Base-by-base conservation (phyloP, 2,888 invertebrate species). In the Papilio demoleus region DNA sequence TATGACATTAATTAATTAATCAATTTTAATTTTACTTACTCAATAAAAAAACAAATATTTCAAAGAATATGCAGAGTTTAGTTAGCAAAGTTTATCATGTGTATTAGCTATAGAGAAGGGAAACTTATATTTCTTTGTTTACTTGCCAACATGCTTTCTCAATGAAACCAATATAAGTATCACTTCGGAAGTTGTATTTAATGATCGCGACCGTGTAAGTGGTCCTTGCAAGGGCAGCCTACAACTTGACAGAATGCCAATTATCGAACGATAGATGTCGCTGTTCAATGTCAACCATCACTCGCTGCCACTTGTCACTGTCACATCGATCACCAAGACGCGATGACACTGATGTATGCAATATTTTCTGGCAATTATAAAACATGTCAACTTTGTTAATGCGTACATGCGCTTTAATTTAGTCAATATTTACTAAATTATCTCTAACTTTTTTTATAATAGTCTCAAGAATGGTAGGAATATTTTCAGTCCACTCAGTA, bases 241-340 rank as follows among this genome's bases (percentile, higher is more conserved):
- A 74, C 76, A 74, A 80, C 84, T 90, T 90, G 91, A 85, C 83
- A 77, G 71, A 72, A 72, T 88, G 91, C 91, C 91, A 91, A 88
- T 82, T 87, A 87, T 87, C 85, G 86, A 87, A 80, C 84, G 75
- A 73, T 76, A 72, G 76, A 82, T 82, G 81, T 81, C 79, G 79
- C 70, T 75, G 77, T 79, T 82, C 90, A 91, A 88, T 88, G 90
- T 90, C 90, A 90, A 88, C 81, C 75, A 73, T 74, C 82, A 78
- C 83, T 86, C 70, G 38, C 69, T 62, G 74, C 75, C 75, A 77
- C 77, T 81, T 77, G 81, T 81, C 80, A 78, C 75, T 74, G 77
- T 73, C 78, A 76, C 75, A 71, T 68, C 36, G 38, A 65, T 68
- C 60, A 65, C 56, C 47, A 14, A 27, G 59, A 45, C 22, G 19